phyloP scores from a whole-genome alignment of 2,113 vertebrate genomes.

The Hemiprocne comata region DNA sequence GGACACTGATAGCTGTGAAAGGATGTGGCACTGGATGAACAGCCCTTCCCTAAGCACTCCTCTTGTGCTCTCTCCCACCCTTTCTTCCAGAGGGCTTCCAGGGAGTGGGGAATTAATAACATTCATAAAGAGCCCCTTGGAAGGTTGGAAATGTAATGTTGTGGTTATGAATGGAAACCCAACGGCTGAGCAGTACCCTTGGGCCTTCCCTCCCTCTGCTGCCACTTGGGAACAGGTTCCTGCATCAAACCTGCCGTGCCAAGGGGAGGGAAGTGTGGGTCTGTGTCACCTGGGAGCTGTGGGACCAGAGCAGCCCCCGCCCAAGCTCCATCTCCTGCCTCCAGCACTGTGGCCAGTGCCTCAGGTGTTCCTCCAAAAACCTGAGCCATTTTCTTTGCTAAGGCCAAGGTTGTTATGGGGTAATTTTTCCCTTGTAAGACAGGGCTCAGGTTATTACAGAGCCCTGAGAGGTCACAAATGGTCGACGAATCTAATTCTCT shows the following conservation, averaged over 20 bases:
- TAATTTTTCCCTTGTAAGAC: accelerated
- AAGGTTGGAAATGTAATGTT: background rate
- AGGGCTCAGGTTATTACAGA: background rate
- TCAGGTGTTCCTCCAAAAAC: background rate
- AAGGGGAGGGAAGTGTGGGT: accelerated
- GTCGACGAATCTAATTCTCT: background rate
- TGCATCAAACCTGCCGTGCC: accelerated
- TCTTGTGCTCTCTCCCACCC: slow-evolving; percentile 16
- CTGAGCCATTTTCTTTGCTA: background rate
- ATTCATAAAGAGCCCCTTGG: background rate
- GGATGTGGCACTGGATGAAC: slow-evolving; percentile 32
- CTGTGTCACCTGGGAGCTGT: background rate
- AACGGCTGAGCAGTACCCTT: background rate
- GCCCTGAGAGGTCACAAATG: background rate
- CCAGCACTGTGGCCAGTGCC: background rate
- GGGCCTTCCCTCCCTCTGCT: background rate
- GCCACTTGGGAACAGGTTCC: background rate
- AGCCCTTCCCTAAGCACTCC: slow-evolving; percentile 9
- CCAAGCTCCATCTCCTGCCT: background rate
- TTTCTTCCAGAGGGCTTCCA: slow-evolving; percentile 37
- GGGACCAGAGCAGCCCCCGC: background rate
- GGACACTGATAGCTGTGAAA: slow-evolving; percentile 60
- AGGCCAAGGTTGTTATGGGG: background rate
- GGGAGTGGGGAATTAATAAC: slow-evolving; percentile 5
- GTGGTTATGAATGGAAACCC: background rate